phyloP scores from a whole-genome alignment of 2,113 vertebrate species.

The Xenus cinereus region DNA sequence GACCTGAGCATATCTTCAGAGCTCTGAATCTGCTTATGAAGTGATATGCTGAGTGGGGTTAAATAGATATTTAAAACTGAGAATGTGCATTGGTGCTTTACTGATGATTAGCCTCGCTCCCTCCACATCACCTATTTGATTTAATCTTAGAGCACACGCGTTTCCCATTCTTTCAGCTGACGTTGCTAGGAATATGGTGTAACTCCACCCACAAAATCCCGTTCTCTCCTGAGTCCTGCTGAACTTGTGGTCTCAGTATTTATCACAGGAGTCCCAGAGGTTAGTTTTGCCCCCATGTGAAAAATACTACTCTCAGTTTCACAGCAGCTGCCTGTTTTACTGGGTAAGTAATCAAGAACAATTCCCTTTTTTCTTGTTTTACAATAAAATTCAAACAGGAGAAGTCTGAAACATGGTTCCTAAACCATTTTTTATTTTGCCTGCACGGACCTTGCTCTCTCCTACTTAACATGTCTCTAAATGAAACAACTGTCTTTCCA shows the following conservation, averaged over 20 bases:
- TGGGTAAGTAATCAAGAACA: not conserved
- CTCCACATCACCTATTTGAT: not conserved
- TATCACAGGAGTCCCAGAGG: not conserved
- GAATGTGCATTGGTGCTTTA: not conserved
- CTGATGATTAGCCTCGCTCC: not conserved
- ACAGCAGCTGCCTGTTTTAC: not conserved
- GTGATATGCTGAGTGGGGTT: not conserved
- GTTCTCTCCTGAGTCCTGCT: not conserved
- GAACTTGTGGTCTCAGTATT: not conserved
- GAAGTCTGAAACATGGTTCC: not conserved
- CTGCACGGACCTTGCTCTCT: not conserved
- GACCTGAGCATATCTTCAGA: not conserved
- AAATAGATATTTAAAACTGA: not conserved
- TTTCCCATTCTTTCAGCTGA: not conserved
- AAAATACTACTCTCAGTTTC: not conserved
- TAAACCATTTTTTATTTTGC: not conserved
- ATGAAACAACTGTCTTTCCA: not conserved
- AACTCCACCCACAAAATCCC: not conserved
- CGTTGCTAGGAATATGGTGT: not conserved
- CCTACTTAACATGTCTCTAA: not conserved
- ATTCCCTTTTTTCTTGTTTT: not conserved
- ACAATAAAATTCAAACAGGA: not conserved
- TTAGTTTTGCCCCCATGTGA: not conserved
- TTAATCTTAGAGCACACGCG: not conserved
- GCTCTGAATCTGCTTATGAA: not conserved